Conservation (phyloP, 2,888 invertebrate species). For the Acrocyrtus sp. region DNA sequence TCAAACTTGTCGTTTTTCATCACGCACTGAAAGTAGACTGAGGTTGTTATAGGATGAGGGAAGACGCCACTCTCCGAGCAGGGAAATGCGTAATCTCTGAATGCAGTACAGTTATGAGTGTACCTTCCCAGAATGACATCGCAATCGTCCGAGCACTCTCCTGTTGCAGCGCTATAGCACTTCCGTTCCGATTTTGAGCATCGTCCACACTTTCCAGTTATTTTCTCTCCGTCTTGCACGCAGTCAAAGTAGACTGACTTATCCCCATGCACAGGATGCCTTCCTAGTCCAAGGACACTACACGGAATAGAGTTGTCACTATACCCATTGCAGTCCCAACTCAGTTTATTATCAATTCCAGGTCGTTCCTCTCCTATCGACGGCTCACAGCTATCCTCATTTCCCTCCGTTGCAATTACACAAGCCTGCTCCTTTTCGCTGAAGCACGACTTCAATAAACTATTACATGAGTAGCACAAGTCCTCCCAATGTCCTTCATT, state of each 20-base stretch:
- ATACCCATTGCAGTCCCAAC: constrained; percentile 3
- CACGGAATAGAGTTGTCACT: constrained; percentile 4
- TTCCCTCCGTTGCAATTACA: background rate
- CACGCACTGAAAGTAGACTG: background rate
- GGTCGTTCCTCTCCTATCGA: background rate
- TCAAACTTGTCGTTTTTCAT: background rate
- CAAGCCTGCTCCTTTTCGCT: background rate
- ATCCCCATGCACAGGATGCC: background rate
- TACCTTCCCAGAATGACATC: no score
- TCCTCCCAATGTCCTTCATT: background rate
- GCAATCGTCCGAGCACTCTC: background rate
- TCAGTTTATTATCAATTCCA: background rate
- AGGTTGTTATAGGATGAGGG: background rate
- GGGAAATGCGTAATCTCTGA: background rate
- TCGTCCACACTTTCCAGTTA: background rate
- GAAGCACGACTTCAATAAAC: background rate
- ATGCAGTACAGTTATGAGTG: background rate
- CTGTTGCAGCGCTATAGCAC: background rate
- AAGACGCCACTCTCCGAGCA: background rate
- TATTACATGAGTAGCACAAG: background rate
- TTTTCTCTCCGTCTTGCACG: background rate
- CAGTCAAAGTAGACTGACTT: background rate
- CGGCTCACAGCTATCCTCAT: background rate
- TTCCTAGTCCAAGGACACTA: background rate
- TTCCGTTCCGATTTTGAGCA: background rate